These are phyloP conservation scores for Protosalanx chinensis DNA, from an alignment of 2,797 vertebrate species.

Conservation along the genomic window DNA sequence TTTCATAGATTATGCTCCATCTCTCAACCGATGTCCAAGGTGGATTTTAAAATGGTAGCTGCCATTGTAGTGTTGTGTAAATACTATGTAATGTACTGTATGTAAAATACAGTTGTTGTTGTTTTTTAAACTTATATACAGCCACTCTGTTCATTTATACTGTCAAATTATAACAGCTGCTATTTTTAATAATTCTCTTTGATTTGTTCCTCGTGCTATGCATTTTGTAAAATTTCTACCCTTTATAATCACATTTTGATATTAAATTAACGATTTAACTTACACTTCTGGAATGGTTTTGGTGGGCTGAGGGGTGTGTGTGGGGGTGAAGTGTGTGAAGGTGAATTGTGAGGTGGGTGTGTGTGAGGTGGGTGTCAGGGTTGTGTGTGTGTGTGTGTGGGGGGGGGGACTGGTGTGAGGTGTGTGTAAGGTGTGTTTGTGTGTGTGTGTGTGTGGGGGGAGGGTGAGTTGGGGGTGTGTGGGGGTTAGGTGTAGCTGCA, in stretches of 20 bases:
- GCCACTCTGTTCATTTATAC: slow-evolving; percentile 48
- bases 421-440: background rate
- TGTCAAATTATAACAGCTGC: slow-evolving; percentile 64
- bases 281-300: slow-evolving; percentile 15
- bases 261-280: slow-evolving; percentile 50
- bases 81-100: slow-evolving; percentile 38
- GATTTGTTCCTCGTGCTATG: slow-evolving; percentile 47
- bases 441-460: background rate
- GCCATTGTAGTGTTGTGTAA: slow-evolving; percentile 70
- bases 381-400: background rate
- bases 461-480: background rate
- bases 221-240: slow-evolving; percentile 45
- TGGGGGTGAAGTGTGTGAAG: too few relatives aligned
- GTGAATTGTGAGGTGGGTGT: too few relatives aligned
- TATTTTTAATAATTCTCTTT: slow-evolving; percentile 56
- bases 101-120: slow-evolving; percentile 66
- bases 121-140: slow-evolving; percentile 41
- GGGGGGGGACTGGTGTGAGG: too few relatives aligned
- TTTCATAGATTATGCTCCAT: background rate
- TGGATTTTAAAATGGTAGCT: slow-evolving; percentile 29
- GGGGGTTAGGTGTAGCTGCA: background rate
- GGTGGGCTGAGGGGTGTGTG: too few relatives aligned
- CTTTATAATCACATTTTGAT: slow-evolving; percentile 68
- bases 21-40: background rate
- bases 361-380: too few relatives aligned